Base-by-base conservation (phyloP, 2,113 vertebrate species). In the Myiozetetes cayanensis region DNA sequence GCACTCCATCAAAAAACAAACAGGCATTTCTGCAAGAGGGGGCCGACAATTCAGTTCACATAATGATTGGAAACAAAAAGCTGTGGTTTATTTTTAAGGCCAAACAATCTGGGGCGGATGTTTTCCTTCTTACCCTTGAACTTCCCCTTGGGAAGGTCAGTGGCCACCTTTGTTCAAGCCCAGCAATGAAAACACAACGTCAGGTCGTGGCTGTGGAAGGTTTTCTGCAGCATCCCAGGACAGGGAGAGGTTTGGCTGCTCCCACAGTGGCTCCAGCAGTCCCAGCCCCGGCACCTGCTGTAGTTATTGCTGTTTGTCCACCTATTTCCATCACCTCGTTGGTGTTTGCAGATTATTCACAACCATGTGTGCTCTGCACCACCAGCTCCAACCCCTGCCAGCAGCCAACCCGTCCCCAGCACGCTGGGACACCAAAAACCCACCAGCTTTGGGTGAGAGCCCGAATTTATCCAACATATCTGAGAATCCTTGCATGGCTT, bases 301-400 rank as follows among this genome's bases (percentile, higher is more conserved):
- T 1, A 12, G 22, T 55, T 55, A 50, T 1, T 12, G 28, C 31
- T 33, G 6, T 10, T 65, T 16, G n/a, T 21, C 27, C 35, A 37
- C 3, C 58, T 2, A 7, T 10, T 6, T 30, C 50, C 5, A 63
- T 30, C 62, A 8, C 56, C 55, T 63, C 10, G 1, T 37, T 1
- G 2, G 6, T 5, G 14, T 19, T 46, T 30, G 73, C 30, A n/a
- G 62, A 10, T n/a, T 5, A 5, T 7, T 28, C 46, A 2, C 23
- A 2, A 75, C n/a, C 31, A 6, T 6, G 52, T 24, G 27, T 15
- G 63, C 23, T 53, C 56, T 11, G 43, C 7, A 10, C 10, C 55
- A n/a, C n/a, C 16, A 3, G 2, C 23, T 41, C 80, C 1, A 2
- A 43, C 23, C 21, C 4, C 4, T 25, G 37, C n/a, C 7, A 1